Base-by-base conservation (phyloP, 2,797 vertebrate species). In the Muscicapa striata region DNA sequence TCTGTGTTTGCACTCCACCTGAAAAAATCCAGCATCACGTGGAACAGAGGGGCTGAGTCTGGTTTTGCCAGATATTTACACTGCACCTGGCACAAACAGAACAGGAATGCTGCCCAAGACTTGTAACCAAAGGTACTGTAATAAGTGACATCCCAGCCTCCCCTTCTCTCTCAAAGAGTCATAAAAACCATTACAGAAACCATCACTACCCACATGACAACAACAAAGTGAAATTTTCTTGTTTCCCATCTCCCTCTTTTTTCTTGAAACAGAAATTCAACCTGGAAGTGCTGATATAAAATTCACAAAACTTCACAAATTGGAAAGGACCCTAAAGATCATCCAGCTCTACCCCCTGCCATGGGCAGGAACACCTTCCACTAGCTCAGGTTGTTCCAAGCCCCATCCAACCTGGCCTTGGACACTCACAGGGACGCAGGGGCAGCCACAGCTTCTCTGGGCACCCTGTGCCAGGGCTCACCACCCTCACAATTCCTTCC, bases 391-490 rank as follows among this genome's bases (percentile, higher is more conserved):
- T 0, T 4, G 10, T 10, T 72, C 73, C 58, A 77, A 76, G 6
- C 20, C 14, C 43, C 0, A 0, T 45, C 29, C 38, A 83, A 0
- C n/a, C 51, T 27, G 21, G 9, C 30, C n/a, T 58, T 40, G 51
- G 58, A 1, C 51, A 46, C 24, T 27, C 0, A 24, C 79, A 89
- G 64, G 29, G 11, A 64, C 51, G 45, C 59, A 49, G 69, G 5
- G 13, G 10, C 34, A 68, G 26, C 36, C 69, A 69, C 57, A 76
- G 43, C n/a, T 51, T 5, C 51, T 76, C 87, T 34, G 29, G 3
- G 4, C 3, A 45, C 1, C 27, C 23, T 62, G 43, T 15, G 11
- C 36, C 86, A 89, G 36, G 22, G 13, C 16, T 57, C 1, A 0
- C 3, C 23, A 24, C 9, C 10, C 21, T 70, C 45, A 7, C 5